Evolutionary conservation across 2,113 vertebrate genomes (phyloP), one percentile per base, ranked within the genome.

Genomic region (Poecile atricapillus): DNA sequence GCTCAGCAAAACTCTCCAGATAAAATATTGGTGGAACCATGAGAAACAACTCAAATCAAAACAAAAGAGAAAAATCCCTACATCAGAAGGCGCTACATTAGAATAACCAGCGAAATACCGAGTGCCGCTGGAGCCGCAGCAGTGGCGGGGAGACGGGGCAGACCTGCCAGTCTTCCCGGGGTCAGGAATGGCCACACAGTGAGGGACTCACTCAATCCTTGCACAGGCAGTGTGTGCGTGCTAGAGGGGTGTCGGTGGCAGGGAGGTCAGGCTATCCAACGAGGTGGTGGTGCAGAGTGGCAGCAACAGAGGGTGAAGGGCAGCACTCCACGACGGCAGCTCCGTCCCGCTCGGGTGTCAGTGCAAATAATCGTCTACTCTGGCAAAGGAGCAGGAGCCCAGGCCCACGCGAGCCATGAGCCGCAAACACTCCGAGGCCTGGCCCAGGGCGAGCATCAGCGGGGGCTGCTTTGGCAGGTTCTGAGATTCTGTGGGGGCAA

Each of bases 331-430:
- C 64, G 84, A 35, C 23, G 82, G 94, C 97, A 56, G 22, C 85
- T 93, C 95, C 69, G 6, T 89, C 95, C 83, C 76, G 94, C 91
- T 63, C 77, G 47, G 83, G 62, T 96, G 96, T 98, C 99, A 99
- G 99, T 99, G 99, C 99, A 99, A 99, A 98, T 99, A 99, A 98
- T 99, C 99, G 67, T 99, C 99, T 27, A 99, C 98, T 99, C 99
- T 99, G 99, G 99, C 99, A 85, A 99, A 99, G 93, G 99, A 99
- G 97, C 99, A 99, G 95, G 99, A 99, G 62, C 99, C 99, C 91
- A 99, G 98, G 76, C 99, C 99, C 69, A 99, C 99, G 3, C 98
- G 98, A 63, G 99, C 99, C 99, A 99, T 99, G 70, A 99, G 99
- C 97, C 99, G 99, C 93, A 99, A 98, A 95, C 99, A 99, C 97